These are phyloP conservation scores for Cryptus viduatorius DNA, from an alignment of 2,888 invertebrate species.

Conservation along the genomic window DNA sequence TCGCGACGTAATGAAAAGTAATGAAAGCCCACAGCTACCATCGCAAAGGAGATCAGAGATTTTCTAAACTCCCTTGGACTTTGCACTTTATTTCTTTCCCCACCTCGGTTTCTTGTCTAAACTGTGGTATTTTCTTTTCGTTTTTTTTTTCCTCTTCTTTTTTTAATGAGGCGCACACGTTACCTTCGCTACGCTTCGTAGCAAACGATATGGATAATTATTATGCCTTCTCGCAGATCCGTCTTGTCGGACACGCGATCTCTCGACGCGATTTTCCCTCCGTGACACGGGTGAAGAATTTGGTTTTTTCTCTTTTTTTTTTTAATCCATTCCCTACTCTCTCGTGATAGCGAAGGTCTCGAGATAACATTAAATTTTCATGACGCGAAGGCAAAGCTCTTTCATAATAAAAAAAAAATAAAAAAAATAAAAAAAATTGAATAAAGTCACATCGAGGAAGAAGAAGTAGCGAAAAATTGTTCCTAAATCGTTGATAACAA, in stretches of 20 bases:
- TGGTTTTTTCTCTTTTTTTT: conserved; percentile 23
- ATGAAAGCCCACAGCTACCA: conserved; percentile 4
- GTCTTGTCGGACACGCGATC: conserved; percentile 73
- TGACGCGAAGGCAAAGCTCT: conserved; percentile 1
- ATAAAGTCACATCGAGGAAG: conserved; percentile 1
- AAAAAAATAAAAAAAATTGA: neutral
- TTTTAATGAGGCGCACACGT: conserved; percentile 47
- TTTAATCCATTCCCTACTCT: conserved; percentile 2
- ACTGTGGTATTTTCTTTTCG: conserved; percentile 20
- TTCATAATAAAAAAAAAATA: neutral
- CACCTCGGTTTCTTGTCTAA: conserved; percentile 19
- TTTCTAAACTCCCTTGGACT: conserved; percentile 9
- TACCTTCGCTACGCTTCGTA: conserved; percentile 64
- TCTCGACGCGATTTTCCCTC: conserved; percentile 42
- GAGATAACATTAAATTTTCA: conserved; percentile 28
- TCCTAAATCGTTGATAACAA: neutral
- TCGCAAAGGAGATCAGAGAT: neutral
- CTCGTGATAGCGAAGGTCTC: conserved; percentile 51
- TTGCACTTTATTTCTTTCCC: conserved; percentile 5
- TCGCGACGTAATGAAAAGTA: conserved; percentile 40
- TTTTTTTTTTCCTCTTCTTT: conserved; percentile 34
- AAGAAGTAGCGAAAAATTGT: conserved; percentile 26
- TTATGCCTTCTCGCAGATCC: conserved; percentile 73
- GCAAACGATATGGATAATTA: conserved; percentile 74
- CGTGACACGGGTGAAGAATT: neutral